Evolutionary conservation across 2,797 vertebrate genomes (phyloP).

Genomic region (Pantherophis vulpinus): DNA sequence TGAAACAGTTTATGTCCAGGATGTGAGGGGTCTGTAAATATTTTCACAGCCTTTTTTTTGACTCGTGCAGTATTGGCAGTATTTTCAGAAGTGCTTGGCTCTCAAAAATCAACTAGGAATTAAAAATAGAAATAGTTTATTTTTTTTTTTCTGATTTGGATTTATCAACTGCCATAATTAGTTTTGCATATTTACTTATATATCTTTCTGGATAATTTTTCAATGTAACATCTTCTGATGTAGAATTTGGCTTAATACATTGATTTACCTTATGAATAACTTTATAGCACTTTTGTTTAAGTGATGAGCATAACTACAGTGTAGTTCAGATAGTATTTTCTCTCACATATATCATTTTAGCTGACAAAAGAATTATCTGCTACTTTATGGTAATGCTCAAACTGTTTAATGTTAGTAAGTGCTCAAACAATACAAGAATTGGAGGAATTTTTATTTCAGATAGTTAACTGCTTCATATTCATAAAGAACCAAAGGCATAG

Average conservation of each 20-base stretch:
- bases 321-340: neutral
- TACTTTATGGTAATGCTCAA: neutral
- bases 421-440: neutral
- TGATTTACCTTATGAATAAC: neutral
- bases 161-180: neutral
- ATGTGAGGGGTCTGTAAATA: no score
- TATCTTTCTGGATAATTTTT: neutral
- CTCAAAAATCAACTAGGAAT: neutral
- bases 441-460: neutral
- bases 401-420: neutral
- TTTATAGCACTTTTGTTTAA: neutral
- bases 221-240: neutral
- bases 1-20: no score
- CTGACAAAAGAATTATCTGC: neutral
- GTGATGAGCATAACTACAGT: neutral
- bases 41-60: no score
- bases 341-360: neutral
- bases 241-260: neutral
- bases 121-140: neutral
- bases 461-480: neutral
- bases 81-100: neutral
- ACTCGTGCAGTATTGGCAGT: neutral
- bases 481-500: neutral
- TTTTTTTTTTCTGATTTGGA: neutral
- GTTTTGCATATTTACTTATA: neutral